These are phyloP conservation scores for Apodemia mormo DNA, from an alignment of 2,888 invertebrate species.

Conservation along the genomic window DNA sequence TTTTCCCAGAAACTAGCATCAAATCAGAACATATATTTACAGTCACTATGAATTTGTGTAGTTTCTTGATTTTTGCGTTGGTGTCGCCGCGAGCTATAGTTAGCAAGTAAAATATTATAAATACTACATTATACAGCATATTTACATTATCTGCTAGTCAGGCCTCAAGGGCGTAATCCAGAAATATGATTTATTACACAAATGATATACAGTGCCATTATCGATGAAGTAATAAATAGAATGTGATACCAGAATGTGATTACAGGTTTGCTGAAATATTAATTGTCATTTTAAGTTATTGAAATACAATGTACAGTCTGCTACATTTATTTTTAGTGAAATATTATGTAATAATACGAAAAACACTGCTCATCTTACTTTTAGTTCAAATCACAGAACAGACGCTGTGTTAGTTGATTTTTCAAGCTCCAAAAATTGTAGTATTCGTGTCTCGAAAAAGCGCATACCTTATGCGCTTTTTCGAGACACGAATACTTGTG, in stretches of 20 bases:
- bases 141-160: conserved; percentile 17
- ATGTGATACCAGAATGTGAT: conserved; percentile 28
- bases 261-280: conserved; percentile 22
- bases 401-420: too few species aligned
- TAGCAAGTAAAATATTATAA: conserved; percentile 13
- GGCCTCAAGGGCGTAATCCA: conserved; percentile 21
- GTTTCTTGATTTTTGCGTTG: conserved; percentile 7
- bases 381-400: too few species aligned
- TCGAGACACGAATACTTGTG: too few species aligned
- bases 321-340: not conserved
- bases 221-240: conserved; percentile 33
- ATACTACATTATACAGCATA: conserved; percentile 10
- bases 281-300: conserved; percentile 22
- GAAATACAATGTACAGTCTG: not conserved
- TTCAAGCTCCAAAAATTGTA: too few species aligned
- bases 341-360: too few species aligned
- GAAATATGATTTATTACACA: conserved; percentile 33
- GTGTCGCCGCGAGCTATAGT: conserved; percentile 8
- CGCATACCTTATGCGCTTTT: too few species aligned
- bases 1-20: too few species aligned
- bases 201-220: conserved; percentile 35
- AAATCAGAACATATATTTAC: too few species aligned
- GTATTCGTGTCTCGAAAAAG: too few species aligned
- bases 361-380: too few species aligned
- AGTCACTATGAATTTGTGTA: not conserved